Conservation (phyloP, 1,140 invertebrate species). For the Adoxophyes honmai region DNA sequence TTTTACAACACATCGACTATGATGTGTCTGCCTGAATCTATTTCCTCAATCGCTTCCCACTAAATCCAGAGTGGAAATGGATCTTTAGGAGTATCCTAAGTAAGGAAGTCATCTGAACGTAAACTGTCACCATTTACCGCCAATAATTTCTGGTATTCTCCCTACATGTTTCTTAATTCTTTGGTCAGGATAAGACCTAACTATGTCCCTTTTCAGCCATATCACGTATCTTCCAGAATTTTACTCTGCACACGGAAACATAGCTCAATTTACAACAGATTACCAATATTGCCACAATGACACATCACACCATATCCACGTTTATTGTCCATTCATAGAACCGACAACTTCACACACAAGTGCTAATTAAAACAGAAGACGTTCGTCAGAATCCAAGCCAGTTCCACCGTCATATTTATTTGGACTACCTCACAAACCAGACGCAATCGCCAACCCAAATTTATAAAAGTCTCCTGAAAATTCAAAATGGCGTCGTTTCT, state of each 20-base stretch:
- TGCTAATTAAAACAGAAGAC: not conserved
- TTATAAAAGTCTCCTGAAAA: not conserved
- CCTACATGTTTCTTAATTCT: too few relatives aligned
- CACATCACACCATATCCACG: conserved; percentile 12
- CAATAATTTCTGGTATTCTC: too few relatives aligned
- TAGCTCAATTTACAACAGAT: conserved; percentile 1
- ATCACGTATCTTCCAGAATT: too few relatives aligned
- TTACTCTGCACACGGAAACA: not conserved
- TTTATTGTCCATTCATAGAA: conserved; percentile 9
- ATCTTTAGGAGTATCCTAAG: too few relatives aligned
- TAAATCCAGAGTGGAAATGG: too few relatives aligned
- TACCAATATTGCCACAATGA: conserved; percentile 25
- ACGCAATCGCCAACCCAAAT: conserved; percentile 1
- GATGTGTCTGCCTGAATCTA: too few relatives aligned
- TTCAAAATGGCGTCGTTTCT: conserved; percentile 13
- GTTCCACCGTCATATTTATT: conserved; percentile 8
- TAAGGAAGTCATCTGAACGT: too few relatives aligned
- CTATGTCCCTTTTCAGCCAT: too few relatives aligned
- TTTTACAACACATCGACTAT: too few relatives aligned
- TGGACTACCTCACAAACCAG: not conserved
- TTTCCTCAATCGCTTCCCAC: too few relatives aligned
- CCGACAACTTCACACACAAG: not conserved
- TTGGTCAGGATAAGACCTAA: too few relatives aligned
- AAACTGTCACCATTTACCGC: too few relatives aligned
- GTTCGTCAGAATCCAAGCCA: not conserved